Base-by-base conservation (phyloP, 2,888 invertebrate species). In the Osmoderma eremita region DNA sequence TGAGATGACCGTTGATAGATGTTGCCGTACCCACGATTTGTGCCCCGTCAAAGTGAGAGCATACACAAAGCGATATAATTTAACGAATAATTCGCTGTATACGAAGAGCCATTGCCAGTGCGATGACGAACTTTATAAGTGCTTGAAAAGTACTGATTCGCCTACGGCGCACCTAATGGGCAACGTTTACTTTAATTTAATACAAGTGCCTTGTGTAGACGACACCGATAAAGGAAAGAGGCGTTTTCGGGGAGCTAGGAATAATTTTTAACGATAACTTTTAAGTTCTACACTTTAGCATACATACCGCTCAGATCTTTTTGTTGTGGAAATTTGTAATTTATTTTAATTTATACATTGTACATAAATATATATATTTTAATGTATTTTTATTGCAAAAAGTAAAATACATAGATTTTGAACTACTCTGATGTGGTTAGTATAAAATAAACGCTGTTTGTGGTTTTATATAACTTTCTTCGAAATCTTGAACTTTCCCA, bases 31-130 rank as follows among this genome's bases (percentile, higher is more conserved):
- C 13, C 97, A 97, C 80, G 96, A 97, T 84, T 86, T 95, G 61
- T 97, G 97, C 78, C 95, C 95, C 1, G 88, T 91, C 58, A 95
- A 95, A 79, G 86, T 88, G 42, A 83, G 86, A 71, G 90, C 90
- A 15, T 89, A 90, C 78, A 86, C 87, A 41, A 83, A 84, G 66
- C 88, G 91, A 73, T 95, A 94, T 83, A 92, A 93, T 79, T 85
- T 95, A 69, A 91, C 89, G 65, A 97, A 97, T 83, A 88, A 90
- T 78, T 91, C 93, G 0, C 81, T 93, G 39, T 94, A 93, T 82
- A 94, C 93, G 78, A 94, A 93, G 85, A 94, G 94, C 0, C 95
- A 95, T 80, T 96, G 96, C 81, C 85, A 86, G 58, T 97, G 96
- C 82, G 96, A 96, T 81, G 90, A 91, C 74, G 88, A 88, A 83